Evolutionary conservation across 2,888 invertebrate species (phyloP), one percentile per base, ranked within the genome.

Genomic region (Hipparchia semele): DNA sequence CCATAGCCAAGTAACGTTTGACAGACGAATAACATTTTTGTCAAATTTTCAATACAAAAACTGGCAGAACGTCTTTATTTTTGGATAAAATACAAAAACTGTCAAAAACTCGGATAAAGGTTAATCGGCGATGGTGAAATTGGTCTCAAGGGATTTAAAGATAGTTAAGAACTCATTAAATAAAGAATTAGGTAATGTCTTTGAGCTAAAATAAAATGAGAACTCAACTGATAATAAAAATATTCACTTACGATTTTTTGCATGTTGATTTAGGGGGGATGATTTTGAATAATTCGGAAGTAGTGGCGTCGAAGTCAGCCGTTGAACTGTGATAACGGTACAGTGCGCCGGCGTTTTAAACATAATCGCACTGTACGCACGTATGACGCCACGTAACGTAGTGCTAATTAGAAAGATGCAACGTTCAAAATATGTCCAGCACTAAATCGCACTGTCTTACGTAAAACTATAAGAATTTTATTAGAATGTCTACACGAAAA

Each of bases 381-480:
- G 72, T 64, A 68, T 49, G 67, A 64, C 76, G 13, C 74, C 77
- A 78, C 83, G 85, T 87, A 88, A 88, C 81, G 79, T 74, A 79
- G 91, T 91, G 92, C 89, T 93, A 93, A 93, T 91, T 77, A 83
- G 80, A 80, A 80, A 85, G 81, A 85, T 82, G 80, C 81, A 72
- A 73, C 80, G 84, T 81, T 85, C 82, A 80, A 79, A 23, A 23
- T 23, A 79, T 81, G 76, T 81, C 81, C 76, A 82, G 80, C 83
- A 81, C 82, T 83, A 80, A 80, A 78, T 76, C 51, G 62, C 72
- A 75, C 71, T 78, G 69, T 75, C 71, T 80, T 79, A 72, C 75
- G 73, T 75, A 75, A 79, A 74, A 72, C 10, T 62, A 68, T 72
- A 56, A 68, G 53, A 73, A 68, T 72, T 75, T 75, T 76, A 79